Conservation (phyloP, 2,113 vertebrate genomes). For the Sphyrna mokarran region DNA sequence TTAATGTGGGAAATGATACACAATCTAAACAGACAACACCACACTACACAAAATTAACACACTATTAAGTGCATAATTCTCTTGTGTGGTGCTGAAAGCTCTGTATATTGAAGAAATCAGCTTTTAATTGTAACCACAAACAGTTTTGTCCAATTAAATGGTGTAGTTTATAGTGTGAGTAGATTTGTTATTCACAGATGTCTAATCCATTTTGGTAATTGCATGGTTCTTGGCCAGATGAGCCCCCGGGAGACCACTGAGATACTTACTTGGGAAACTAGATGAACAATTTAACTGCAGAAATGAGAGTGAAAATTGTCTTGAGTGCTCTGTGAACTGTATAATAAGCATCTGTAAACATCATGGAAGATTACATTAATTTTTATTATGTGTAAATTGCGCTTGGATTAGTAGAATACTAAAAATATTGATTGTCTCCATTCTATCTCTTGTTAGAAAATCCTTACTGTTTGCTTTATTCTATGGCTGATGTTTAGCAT, state of each 20-base stretch:
- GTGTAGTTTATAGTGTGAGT: slow-evolving; percentile 43
- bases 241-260: slow-evolving; percentile 27
- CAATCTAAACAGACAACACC: slow-evolving; percentile 14
- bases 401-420: slow-evolving; percentile 43
- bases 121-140: slow-evolving; percentile 41
- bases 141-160: slow-evolving; percentile 41
- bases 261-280: slow-evolving; percentile 42
- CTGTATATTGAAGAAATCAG: slow-evolving; percentile 37
- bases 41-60: slow-evolving; percentile 22
- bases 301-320: slow-evolving; percentile 44
- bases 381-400: slow-evolving; percentile 57
- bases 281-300: slow-evolving; percentile 38
- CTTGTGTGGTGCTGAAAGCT: slow-evolving; percentile 12
- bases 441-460: slow-evolving; percentile 75
- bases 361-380: slow-evolving; percentile 53
- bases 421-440: slow-evolving; percentile 74
- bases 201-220: slow-evolving; percentile 41
- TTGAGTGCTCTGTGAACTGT: slow-evolving; percentile 49
- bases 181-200: slow-evolving; percentile 47
- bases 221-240: slow-evolving; percentile 41
- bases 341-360: slow-evolving; percentile 18
- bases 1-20: slow-evolving; percentile 11
- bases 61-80: slow-evolving; percentile 29
- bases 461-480: slow-evolving; percentile 68
- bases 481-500: slow-evolving; percentile 64